A percentile compares a stretch with the other conserved stretches of the same genome.
These are phyloP conservation scores for Leptopilina myrica DNA, from an alignment of 2,888 invertebrate genomes.

Conservation along the genomic window DNA sequence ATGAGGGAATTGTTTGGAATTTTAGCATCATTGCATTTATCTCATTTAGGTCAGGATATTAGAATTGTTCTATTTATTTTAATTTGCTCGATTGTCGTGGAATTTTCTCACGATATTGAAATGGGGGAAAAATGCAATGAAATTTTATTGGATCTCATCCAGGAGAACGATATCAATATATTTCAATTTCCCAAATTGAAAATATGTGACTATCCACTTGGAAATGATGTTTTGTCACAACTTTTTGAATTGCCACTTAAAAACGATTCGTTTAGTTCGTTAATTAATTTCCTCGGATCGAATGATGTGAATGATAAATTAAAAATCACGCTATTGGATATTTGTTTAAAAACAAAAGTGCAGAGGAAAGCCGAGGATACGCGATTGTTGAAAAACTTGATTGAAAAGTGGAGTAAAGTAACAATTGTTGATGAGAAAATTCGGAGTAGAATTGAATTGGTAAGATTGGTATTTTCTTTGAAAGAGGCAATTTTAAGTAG, in stretches of 20 bases:
- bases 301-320: background rate
- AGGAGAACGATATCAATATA: conserved; percentile 26
- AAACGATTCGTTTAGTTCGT: conserved; percentile 23
- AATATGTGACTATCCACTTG: background rate
- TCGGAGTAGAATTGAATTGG: background rate
- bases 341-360: background rate
- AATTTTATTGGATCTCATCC: conserved; percentile 27
- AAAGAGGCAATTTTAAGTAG: background rate
- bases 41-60: background rate
- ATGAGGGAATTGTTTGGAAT: conserved; percentile 9
- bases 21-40: conserved; percentile 8
- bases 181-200: conserved; percentile 26
- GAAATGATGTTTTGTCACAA: conserved; percentile 9
- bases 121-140: conserved; percentile 29
- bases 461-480: background rate
- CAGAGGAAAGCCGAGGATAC: conserved; percentile 28
- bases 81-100: background rate
- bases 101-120: conserved; percentile 29
- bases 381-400: background rate
- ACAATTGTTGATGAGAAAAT: background rate
- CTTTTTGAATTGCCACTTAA: conserved; percentile 23
- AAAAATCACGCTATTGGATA: background rate
- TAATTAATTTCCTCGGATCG: conserved; percentile 3
- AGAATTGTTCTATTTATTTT: conserved; percentile 29
- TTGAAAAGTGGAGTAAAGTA: conserved; percentile 21